Base-by-base conservation (phyloP, 2,888 invertebrate genomes). In the Andrena camellia region DNA sequence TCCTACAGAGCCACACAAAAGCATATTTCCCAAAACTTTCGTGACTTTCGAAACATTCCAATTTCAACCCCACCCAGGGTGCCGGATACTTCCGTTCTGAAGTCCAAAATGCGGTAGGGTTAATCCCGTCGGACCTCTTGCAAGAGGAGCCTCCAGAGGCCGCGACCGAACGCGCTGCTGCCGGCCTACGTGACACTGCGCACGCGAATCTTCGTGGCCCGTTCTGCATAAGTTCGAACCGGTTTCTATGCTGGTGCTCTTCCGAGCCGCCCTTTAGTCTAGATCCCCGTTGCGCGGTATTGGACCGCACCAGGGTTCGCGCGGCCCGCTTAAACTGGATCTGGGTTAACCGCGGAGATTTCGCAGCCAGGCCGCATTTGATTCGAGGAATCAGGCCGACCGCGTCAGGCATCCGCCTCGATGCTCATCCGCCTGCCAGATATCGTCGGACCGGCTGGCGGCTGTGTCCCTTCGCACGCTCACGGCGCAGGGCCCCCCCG, bases 311-410 rank as follows among this genome's bases (percentile, higher is more conserved):
- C 33, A 68, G 23, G 42, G 57, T 57, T 29, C 13, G 59, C 10
- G 29, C 29, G 50, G 23, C 33, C 13, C n/a, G n/a, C 17, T 10
- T 57, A 26, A 42, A 17, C 42, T 29, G 33, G 66, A 71, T 78
- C 52, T 52, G 26, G 69, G 76, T 76, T 54, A 66, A 66, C 60
- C 67, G 52, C 72, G 23, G 17, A 33, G 31, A 78, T 52, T 50
- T 62, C 8, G 31, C 26, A 60, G 17, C 50, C n/a, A n/a, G 10
- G 48, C 20, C 17, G 60, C 42, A 13, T 31, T 26, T 8, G 57
- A 29, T 48, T 63, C 62, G 13, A 8, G 54, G 54, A 68, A 68
- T 54, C 68, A 33, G 68, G 68, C 33, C 57, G 52, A 29, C 33
- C 29, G 13, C 35, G 54, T 57, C 31, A 10, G 54, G 33, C 31